phyloP scores from a whole-genome alignment of 1,140 invertebrate species.

The Lysiphlebus fabarum region DNA sequence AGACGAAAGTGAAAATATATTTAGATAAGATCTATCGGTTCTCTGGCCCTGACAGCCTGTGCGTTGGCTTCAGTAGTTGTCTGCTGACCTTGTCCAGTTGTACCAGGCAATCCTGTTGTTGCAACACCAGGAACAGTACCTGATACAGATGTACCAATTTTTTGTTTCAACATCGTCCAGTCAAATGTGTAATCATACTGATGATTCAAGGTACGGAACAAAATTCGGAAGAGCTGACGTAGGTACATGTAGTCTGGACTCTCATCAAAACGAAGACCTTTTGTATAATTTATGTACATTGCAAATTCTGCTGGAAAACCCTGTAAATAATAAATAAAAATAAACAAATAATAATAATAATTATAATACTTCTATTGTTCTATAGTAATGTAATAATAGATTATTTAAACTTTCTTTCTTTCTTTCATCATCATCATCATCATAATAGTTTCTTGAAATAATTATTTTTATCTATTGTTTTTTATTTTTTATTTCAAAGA shows the following conservation, averaged over 20 bases:
- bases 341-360: not conserved
- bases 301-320: conserved; percentile 95
- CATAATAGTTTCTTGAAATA: too few species aligned
- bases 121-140: conserved; percentile 32
- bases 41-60: conserved; percentile 37
- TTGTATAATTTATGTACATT: conserved; percentile 97
- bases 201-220: conserved; percentile 98
- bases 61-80: conserved; percentile 33
- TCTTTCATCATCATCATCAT: too few species aligned
- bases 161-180: conserved; percentile 99
- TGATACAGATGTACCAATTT: conserved; percentile 50
- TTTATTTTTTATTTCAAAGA: too few species aligned
- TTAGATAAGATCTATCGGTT: conserved; percentile 17
- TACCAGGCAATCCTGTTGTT: conserved; percentile 34
- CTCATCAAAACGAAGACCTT: conserved; percentile 93
- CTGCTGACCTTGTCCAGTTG: conserved; percentile 40
- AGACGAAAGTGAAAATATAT: conserved; percentile 14
- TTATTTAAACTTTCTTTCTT: too few species aligned
- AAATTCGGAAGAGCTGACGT: conserved; percentile 93
- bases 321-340: conserved; percentile 48
- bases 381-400: too few species aligned
- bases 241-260: conserved; percentile 98
- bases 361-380: not conserved
- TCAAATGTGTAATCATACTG: conserved; percentile 99
- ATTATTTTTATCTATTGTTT: too few species aligned